Conservation (phyloP, 2,888 invertebrate genomes). For the Eupeodes luniger region DNA sequence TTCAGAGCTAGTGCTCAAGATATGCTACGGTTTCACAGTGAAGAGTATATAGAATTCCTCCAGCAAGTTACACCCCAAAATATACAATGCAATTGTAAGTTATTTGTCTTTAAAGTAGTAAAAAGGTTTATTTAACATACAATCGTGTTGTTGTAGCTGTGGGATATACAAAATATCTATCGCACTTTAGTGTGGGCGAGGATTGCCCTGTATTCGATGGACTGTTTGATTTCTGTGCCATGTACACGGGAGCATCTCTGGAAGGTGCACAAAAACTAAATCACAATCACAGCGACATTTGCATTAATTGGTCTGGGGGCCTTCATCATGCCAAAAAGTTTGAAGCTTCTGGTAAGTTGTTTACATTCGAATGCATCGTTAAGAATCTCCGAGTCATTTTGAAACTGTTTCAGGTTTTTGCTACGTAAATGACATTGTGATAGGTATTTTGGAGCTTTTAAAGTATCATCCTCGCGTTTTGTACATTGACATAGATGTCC, state of each 20-base stretch:
- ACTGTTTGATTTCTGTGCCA: conserved; percentile 98
- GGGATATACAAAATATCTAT: conserved; percentile 94
- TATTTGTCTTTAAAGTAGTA: not conserved
- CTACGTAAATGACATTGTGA: conserved; percentile 99
- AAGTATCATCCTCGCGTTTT: conserved; percentile 97
- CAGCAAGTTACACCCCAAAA: conserved; percentile 98
- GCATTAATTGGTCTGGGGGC: conserved; percentile 99
- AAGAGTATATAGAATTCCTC: conserved; percentile 98
- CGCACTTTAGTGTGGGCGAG: conserved; percentile 98
- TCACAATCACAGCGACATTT: conserved; percentile 97
- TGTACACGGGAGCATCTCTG: conserved; percentile 99
- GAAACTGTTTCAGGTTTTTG: conserved; percentile 90
- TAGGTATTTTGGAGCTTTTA: conserved; percentile 96
- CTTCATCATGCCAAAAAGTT: conserved; percentile 99
- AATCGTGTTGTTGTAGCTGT: conserved; percentile 79
- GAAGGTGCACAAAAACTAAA: conserved; percentile 98
- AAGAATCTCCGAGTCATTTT: not conserved
- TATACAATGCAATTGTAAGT: conserved; percentile 87
- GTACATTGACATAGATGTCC: conserved; percentile 99
- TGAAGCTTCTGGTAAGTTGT: conserved; percentile 92
- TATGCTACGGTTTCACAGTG: conserved; percentile 98
- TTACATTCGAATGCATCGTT: no score
- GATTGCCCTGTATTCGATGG: conserved; percentile 99
- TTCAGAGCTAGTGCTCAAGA: conserved; percentile 95
- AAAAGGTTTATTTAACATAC: not conserved